Base-by-base conservation (phyloP, 2,888 invertebrate genomes). In the Ormyrus nitidulus region DNA sequence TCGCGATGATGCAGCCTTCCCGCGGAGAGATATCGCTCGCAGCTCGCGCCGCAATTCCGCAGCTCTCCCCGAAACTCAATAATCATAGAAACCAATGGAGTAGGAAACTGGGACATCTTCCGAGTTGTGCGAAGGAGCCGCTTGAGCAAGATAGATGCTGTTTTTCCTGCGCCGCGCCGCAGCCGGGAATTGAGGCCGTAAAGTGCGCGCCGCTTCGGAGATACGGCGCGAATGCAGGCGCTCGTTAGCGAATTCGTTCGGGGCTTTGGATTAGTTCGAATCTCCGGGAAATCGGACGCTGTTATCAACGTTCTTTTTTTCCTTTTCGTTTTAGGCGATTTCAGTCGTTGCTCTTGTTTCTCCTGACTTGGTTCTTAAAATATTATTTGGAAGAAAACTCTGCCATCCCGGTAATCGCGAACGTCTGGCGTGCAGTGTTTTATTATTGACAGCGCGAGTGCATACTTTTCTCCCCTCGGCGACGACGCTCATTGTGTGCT, bases 291-390 rank as follows among this genome's bases (percentile, higher is more conserved):
- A 54, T 11, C 51, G 44, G 44, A 59, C 51, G 19, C 49, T 5
- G 44, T 34, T 66, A 34, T 66, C 66, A 49, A 74, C 48, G 74
- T 10, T 49, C 6, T 46, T 69, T 10, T 58, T 53, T 61, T 54
- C 54, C 48, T 70, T 71, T 81, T 48, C 79, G 79, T 81, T 81
- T 34, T 72, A 81, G 81, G 76, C 79, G 76, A 81, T 72, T 69
- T 9, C 10, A 51, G 13, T 64, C 51, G 34, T 2, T 34, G 34
- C 4, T 34, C 4, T 34, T 2, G 34, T 34, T 34, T 34, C 34
- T 2, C 4, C 0, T 4, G 34, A 34, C 34, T 34, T 34, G 4
- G 34, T 34, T 34, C 34, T 34, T 34, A 34, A 34, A 19, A 19
- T 19, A 19, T 1, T 19, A 1, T 19, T 19, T 2, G 19, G 19